Base-by-base conservation (phyloP, 2,113 vertebrate genomes). In the Galemys pyrenaicus region DNA sequence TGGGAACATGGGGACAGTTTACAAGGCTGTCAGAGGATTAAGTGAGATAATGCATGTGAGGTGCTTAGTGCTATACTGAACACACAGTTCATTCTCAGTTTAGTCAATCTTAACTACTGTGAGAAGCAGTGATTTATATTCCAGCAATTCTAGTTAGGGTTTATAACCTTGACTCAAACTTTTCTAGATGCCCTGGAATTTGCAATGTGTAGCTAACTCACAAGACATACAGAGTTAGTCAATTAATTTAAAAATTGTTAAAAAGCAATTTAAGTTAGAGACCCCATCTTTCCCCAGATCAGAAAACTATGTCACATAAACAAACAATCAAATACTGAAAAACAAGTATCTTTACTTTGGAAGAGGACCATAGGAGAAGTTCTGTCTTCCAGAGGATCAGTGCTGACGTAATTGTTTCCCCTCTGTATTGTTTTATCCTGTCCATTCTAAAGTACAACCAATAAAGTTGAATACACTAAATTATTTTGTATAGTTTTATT, bases 101-200 rank as follows among this genome's bases (percentile, higher is more conserved):
- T 9, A 86, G 12, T 64, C 44, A 32, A 49, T 80, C 35, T 86
- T 73, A 84, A 60, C 37, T 64, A 15, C 49, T 46, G 44, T 7
- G 28, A 68, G 19, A 26, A 28, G 37, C 49, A 17, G 5, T 49
- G 37, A 73, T 17, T n/a, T n/a, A n/a, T n/a, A n/a, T n/a, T n/a
- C n/a, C n/a, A 71, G 32, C 17, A 28, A 54, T 77, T 51, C 22
- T 60, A 49, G n/a, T 49, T 77, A 58, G 16, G n/a, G 19, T 37
- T 94, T 60, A 60, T 78, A 60, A 84, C 67, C 39, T 9, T 10
- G 49, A 92, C 74, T 58, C 58, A 85, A 84, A 74, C 39, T 84
- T 83, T 93, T 75, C 56, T 84, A 49, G 39, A 37, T 67, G 19
- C 20, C 49, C 32, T 88, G 28, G 81, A 85, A 75, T 80, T 94